These are phyloP conservation scores for Coecobrya sp. DNA, from an alignment of 2,888 invertebrate genomes.

Conservation along the genomic window DNA sequence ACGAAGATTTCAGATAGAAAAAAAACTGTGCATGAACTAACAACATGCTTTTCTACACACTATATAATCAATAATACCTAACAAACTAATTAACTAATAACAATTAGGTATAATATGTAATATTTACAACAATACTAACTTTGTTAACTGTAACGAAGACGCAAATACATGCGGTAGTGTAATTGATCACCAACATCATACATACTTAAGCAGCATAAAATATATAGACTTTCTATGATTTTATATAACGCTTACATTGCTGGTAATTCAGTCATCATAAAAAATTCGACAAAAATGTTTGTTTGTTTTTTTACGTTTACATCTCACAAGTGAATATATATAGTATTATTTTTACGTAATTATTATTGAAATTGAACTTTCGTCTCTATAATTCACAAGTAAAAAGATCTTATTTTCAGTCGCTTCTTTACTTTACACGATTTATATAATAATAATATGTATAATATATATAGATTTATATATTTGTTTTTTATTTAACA, in stretches of 20 bases:
- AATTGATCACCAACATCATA: constrained; percentile 18
- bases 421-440: constrained; percentile 33
- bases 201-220: constrained; percentile 69
- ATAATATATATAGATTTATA: constrained; percentile 19
- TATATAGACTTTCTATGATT: constrained; percentile 53
- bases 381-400: constrained; percentile 65
- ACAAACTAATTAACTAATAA: background rate
- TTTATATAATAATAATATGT: background rate
- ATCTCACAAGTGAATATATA: constrained; percentile 49
- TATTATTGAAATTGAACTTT: constrained; percentile 64
- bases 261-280: constrained; percentile 73
- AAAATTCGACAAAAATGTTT: constrained; percentile 65
- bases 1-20: constrained; percentile 14
- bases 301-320: constrained; percentile 31
- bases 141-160: constrained; percentile 3
- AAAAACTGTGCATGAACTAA: constrained; percentile 44
- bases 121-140: constrained; percentile 25
- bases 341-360: background rate
- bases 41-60: background rate
- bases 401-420: constrained; percentile 78
- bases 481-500: constrained; percentile 24
- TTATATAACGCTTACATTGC: constrained; percentile 41
- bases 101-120: background rate
- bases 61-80: too few relatives aligned
- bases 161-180: constrained; percentile 4